Evolutionary conservation across 2,888 invertebrate genomes (phyloP), one percentile per base, ranked within the genome.

Genomic region (Hofmannophila pseudospretella): DNA sequence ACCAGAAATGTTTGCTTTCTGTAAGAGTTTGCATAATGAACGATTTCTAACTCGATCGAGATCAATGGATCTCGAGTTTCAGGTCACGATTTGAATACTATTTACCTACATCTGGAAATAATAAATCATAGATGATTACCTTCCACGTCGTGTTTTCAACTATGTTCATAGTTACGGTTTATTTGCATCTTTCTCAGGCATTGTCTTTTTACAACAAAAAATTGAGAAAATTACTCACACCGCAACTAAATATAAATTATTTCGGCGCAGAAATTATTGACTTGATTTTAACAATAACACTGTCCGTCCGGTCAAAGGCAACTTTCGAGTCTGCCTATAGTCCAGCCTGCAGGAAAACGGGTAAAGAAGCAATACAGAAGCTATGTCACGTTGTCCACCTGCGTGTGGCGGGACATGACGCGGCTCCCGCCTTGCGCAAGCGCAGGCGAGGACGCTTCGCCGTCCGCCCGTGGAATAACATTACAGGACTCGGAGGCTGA

Each of bases 341-440:
- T 20, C 13, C 7, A 44, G 57, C 56, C 59, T 64, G 67, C 23
- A 79, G 77, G 79, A 78, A 80, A 80, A 80, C 52, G 34, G n/a
- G 47, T 69, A 62, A 77, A 70, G 54, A 56, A 67, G 69, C 59
- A 67, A 74, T 77, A 73, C 63, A 67, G 63, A 60, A 67, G 67
- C 67, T 60, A 53, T 62, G 66, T 77, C 79, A 80, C 81, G 78
- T 75, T 63, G 51, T 44, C 46, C 46, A 49, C 49, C 41, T 45
- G 49, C 41, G 52, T 53, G 56, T 45, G 55, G 50, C 52, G 58
- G 64, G 63, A 60, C 53, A 65, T 74, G 76, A 75, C 74, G 67
- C 58, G 64, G 56, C 67, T 63, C 70, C 67, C 49, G 49, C 55
- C 53, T 73, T 73, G 69, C 67, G 69, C 66, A 70, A 70, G 49